Evolutionary conservation across 2,113 vertebrate species (phyloP).

Genomic region (Eclectus roratus): DNA sequence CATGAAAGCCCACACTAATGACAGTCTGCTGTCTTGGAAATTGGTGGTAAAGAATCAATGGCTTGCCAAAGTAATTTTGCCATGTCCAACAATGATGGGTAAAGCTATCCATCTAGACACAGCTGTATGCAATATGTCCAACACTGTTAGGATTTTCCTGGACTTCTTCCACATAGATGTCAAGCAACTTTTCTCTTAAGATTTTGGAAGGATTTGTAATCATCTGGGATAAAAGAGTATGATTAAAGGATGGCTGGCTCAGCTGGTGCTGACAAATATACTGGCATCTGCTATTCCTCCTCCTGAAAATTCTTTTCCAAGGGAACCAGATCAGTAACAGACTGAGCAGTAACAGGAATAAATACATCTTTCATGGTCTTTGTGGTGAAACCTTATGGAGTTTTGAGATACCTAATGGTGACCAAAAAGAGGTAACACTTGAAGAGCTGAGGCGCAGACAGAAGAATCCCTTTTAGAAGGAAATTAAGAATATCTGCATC

Average conservation of each 20-base stretch:
- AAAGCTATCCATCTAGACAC: conserved; percentile 1
- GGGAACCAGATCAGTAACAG: conserved; percentile 43
- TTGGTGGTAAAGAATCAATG: not conserved
- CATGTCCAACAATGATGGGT: not conserved
- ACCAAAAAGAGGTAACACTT: not conserved
- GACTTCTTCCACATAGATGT: conserved; percentile 34
- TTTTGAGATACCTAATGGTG: conserved; percentile 4
- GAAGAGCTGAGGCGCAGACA: not conserved
- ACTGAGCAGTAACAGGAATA: conserved; percentile 12
- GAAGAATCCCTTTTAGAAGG: conserved; percentile 6
- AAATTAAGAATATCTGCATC: conserved; percentile 30
- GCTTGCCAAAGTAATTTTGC: not conserved
- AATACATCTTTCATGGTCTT: conserved; percentile 6
- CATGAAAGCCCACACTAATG: not conserved
- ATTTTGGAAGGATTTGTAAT: conserved; percentile 50
- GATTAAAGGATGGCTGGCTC: conserved; percentile 46
- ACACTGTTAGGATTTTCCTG: conserved; percentile 40
- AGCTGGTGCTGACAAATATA: conserved; percentile 58
- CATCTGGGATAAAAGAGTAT: conserved; percentile 49
- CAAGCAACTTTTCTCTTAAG: conserved; percentile 43
- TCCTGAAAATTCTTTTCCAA: conserved; percentile 39
- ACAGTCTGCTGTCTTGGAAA: not conserved
- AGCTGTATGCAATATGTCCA: conserved; percentile 23
- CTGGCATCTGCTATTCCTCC: conserved; percentile 53
- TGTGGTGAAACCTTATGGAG: conserved; percentile 13